Conservation (phyloP, 1,140 invertebrate genomes). For the Papilio xuthus region DNA sequence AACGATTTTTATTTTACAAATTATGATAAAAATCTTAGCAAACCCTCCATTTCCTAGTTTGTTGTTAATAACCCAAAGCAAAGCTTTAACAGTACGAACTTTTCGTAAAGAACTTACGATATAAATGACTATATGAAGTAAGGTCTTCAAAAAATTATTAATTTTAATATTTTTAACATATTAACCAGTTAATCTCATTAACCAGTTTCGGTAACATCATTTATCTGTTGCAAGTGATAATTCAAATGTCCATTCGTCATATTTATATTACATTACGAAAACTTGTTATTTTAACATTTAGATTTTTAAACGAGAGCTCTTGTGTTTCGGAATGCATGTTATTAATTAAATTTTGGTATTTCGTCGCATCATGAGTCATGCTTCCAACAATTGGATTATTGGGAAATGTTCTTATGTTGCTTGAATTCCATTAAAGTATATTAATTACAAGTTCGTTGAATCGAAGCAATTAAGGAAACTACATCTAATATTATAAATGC, state of each 20-base stretch:
- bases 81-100: no score
- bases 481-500: no score
- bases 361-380: conserved; percentile 47
- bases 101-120: no score
- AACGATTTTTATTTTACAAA: no score
- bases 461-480: background rate
- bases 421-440: conserved; percentile 22
- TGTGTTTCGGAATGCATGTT: conserved; percentile 44
- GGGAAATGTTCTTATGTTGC: conserved; percentile 40
- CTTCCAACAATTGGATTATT: conserved; percentile 34
- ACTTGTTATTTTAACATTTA: conserved; percentile 65
- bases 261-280: conserved; percentile 43
- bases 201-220: background rate
- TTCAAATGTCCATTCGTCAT: conserved; percentile 11
- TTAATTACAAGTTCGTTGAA: background rate
- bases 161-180: background rate
- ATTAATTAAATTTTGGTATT: conserved; percentile 60
- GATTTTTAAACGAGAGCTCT: conserved; percentile 56
- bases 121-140: background rate
- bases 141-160: background rate
- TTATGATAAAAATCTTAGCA: no score
- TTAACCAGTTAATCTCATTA: background rate
- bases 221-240: conserved; percentile 9
- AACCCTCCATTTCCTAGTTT: no score
- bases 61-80: no score